These are phyloP conservation scores for Phragmatobia fuliginosa DNA, from an alignment of 2,888 invertebrate genomes.

Conservation along the genomic window DNA sequence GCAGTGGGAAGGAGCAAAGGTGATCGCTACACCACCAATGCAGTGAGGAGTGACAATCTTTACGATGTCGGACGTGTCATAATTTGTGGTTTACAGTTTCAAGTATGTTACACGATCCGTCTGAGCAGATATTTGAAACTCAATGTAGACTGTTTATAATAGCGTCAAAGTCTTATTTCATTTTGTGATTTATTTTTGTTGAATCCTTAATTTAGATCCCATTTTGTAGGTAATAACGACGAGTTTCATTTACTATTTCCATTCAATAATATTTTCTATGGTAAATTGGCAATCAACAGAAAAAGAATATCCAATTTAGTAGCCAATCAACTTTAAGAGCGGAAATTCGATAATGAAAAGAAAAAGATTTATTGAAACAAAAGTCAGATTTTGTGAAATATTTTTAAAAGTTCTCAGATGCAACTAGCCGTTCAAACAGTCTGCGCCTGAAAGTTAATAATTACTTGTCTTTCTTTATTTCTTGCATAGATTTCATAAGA, in stretches of 20 bases:
- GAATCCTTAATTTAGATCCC: too few species aligned
- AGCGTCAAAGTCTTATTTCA: too few species aligned
- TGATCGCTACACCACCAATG: too few species aligned
- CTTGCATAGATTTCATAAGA: neutral
- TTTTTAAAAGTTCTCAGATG: neutral
- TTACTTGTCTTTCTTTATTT: neutral
- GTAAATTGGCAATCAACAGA: too few species aligned
- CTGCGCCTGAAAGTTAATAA: slow-evolving; percentile 1
- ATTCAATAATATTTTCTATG: too few species aligned
- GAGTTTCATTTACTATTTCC: too few species aligned
- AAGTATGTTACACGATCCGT: neutral
- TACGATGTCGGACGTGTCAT: neutral
- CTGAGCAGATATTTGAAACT: neutral
- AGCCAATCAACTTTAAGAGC: neutral
- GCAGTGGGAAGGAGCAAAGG: too few species aligned
- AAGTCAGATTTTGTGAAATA: neutral
- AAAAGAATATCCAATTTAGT: too few species aligned
- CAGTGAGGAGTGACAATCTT: too few species aligned
- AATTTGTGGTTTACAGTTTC: neutral
- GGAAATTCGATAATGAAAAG: neutral
- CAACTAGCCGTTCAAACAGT: neutral
- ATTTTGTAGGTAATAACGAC: too few species aligned
- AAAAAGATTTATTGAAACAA: neutral
- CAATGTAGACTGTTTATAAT: neutral
- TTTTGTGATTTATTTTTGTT: too few species aligned